Evolutionary conservation across 2,888 invertebrate genomes (phyloP).

Genomic region (Colostygia pectinataria): DNA sequence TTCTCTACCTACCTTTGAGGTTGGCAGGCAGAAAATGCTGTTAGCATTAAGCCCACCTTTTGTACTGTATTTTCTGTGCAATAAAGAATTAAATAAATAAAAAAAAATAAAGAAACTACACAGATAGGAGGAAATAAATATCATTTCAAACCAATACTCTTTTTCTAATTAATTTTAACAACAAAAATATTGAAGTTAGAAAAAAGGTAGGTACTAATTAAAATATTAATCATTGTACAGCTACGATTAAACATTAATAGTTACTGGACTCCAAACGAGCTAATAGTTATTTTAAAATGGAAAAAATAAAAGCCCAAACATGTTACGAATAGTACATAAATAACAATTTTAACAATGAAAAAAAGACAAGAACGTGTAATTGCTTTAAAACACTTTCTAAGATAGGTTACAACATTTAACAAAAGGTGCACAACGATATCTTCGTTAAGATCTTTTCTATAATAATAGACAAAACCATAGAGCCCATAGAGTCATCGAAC

Average conservation of each 20-base stretch:
- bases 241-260: conserved; percentile 6
- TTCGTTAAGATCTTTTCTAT: background rate
- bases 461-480: conserved; percentile 25
- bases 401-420: background rate
- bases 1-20: no score
- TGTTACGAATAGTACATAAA: no score
- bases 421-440: background rate
- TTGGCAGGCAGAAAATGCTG: no score
- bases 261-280: background rate
- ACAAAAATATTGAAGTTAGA: conserved; percentile 10
- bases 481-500: conserved; percentile 53
- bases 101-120: no score
- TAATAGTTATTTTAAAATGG: conserved; percentile 2
- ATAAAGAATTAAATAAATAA: no score
- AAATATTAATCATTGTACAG: conserved; percentile 10
- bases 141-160: no score
- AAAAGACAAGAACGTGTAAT: background rate
- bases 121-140: no score
- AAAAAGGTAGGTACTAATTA: conserved; percentile 24
- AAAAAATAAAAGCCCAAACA: background rate
- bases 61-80: no score
- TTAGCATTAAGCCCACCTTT: no score
- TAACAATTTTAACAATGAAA: background rate
- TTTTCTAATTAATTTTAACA: no score
- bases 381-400: background rate